Base-by-base conservation (phyloP, 2,797 vertebrate species). In the Spatula versicolor region DNA sequence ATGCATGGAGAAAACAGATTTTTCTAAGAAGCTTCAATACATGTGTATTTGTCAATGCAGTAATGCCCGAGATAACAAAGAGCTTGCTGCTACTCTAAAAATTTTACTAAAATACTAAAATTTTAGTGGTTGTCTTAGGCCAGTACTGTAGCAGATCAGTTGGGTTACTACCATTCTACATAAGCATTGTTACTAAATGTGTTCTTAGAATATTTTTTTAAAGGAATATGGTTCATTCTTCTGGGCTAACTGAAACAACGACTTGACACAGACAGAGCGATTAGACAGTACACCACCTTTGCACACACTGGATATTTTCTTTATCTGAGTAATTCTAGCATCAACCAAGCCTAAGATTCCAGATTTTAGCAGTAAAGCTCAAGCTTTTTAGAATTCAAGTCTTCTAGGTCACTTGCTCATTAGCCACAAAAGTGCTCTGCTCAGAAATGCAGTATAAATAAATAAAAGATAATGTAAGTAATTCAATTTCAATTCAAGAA, bases 401-500 rank as follows among this genome's bases (percentile, higher is more conserved):
- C 26, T 86, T 67, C 56, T 81, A 37, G 56, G 75, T 69, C 58
- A 75, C 52, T 95, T 88, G 41, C 52, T 87, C 43, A 66, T 91
- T 88, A 90, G 28, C 56, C 28, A 45, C 28, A 14, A 22, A 94
- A 96, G 59, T 76, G 63, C 5, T 81, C 13, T 74, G 46, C 54
- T 88, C 87, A 60, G 21, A 91, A 94, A 16, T 48, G n/a, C 63
- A 75, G 39, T 72, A 37, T 82, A 78, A 82, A 45, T 82, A 93
- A 92, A 75, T 66, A 73, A 83, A 83, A 41, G 52, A 75, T 67
- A 86, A 79, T 88, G 11, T 77, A 75, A 25, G 20, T 52, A 77
- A 86, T 83, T 83, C 22, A 48, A 69, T 78, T 95, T 60, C 89
- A 85, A 46, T 68, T 92, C 5, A 88, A 88, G 88, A 71, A 83